Evolutionary conservation across 2,797 vertebrate genomes (phyloP), one percentile per base, ranked within the genome.

Genomic region (Chrysocyon brachyurus): DNA sequence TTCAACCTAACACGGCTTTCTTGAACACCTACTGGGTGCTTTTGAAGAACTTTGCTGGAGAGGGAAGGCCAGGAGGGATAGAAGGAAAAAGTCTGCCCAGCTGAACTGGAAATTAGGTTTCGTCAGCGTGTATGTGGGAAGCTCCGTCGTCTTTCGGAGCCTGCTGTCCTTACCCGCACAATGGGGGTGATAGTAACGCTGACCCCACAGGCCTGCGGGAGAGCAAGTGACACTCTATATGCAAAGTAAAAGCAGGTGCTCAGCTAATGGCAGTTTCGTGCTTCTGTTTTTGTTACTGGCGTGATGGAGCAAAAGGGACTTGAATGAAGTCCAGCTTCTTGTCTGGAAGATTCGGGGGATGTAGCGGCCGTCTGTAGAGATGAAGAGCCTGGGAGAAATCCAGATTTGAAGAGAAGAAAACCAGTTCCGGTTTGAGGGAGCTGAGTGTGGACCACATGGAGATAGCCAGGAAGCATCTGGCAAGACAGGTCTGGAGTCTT

Each of bases 161-260:
- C 90, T 75, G 0, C 73, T 75, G 73, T 93, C 64, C 33, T 82
- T 19, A 2, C 36, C 24, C 82, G 70, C 17, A 15, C 57, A 3
- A 24, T 12, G 17, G 14, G 63, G n/a, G 7, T 33, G 11, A 64
- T 10, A 14, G 4, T 5, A 19, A 40, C 10, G 0, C 15, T 2
- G 3, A 9, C 52, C 7, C 6, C 73, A 26, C 1, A 1, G 12
- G 52, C 10, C 1, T 0, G 3, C 2, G 26, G 90, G 70, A 84
- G n/a, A 22, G 22, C 0, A 36, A 19, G n/a, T 3, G 52, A 54
- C 0, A 0, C 22, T 8, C 15, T 11, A 0, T 1, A 1, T 0
- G 8, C 1, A 31, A 31, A 15, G 6, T 3, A 14, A 2, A 8
- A 22, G 28, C n/a, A 14, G 92, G 28, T 22, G 28, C 56, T 64